These are phyloP conservation scores for Hypomesus transpacificus DNA, from an alignment of 2,113 vertebrate species.

Conservation along the genomic window DNA sequence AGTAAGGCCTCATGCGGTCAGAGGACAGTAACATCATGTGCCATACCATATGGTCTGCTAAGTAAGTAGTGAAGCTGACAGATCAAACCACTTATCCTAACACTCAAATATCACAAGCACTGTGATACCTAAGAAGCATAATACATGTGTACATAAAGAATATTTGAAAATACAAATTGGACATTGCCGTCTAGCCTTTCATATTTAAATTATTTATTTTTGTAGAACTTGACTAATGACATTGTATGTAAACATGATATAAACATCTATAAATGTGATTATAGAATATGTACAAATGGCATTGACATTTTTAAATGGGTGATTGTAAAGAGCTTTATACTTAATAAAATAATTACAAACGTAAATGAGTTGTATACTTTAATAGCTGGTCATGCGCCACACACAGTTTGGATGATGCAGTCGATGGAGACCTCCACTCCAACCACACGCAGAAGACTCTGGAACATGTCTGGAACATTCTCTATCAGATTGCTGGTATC, in stretches of 20 bases:
- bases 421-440: conserved; percentile 80
- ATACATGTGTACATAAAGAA: conserved; percentile 14
- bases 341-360: conserved; percentile 74
- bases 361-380: neutral
- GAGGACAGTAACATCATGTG: no score
- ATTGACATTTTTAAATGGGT: conserved; percentile 69
- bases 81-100: conserved; percentile 51
- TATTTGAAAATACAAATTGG: conserved; percentile 56
- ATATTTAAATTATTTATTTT: conserved; percentile 95
- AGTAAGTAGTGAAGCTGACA: neutral
- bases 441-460: conserved; percentile 67
- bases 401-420: conserved; percentile 66
- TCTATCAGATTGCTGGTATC: conserved; percentile 52
- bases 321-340: conserved; percentile 77
- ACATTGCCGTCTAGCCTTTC: conserved; percentile 77
- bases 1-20: no score
- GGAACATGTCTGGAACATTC: conserved; percentile 62
- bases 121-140: conserved; percentile 53
- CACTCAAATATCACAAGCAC: conserved; percentile 60
- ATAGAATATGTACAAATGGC: conserved; percentile 66
- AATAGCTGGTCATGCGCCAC: neutral
- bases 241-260: conserved; percentile 66
- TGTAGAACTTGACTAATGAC: conserved; percentile 70
- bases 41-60: no score
- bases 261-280: conserved; percentile 49